Percentiles rank a stretch among this genome's conserved stretches.
These are phyloP conservation scores for Clarias macrocephalus DNA, from an alignment of 2,113 vertebrate species.

Conservation along the genomic window DNA sequence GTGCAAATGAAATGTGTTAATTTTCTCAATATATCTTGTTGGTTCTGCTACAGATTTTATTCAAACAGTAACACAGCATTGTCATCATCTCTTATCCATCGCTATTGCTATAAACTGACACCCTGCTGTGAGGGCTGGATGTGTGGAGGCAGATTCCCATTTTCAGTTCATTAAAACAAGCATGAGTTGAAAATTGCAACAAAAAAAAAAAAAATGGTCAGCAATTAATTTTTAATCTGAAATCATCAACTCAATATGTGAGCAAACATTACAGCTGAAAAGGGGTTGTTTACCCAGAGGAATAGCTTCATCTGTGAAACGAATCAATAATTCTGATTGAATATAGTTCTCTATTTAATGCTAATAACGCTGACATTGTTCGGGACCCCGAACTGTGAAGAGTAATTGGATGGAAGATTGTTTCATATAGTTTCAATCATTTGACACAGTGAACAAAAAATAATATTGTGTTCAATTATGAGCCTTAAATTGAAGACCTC, in stretches of 20 bases:
- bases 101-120: background rate
- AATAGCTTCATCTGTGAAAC: conserved; percentile 17
- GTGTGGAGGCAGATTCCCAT: background rate
- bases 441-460: conserved; percentile 6
- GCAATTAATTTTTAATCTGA: conserved; percentile 33
- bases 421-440: conserved; percentile 13
- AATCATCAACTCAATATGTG: conserved; percentile 17
- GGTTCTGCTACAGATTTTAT: background rate
- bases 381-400: background rate
- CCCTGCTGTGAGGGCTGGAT: background rate
- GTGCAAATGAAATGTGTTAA: background rate
- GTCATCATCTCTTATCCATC: background rate
- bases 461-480: conserved; percentile 9
- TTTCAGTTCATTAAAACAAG: conserved; percentile 17
- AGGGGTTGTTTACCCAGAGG: conserved; percentile 27
- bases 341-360: conserved; percentile 26
- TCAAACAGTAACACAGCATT: background rate
- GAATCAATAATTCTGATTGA: conserved; percentile 40
- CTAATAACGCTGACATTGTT: background rate
- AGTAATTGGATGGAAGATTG: conserved; percentile 31
- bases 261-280: conserved; percentile 10
- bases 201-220: background rate
- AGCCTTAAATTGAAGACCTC: conserved; percentile 2
- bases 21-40: background rate
- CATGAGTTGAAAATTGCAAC: conserved; percentile 18